Base-by-base conservation (phyloP, 2,888 invertebrate species). In the Pyrocoelia pectoralis region DNA sequence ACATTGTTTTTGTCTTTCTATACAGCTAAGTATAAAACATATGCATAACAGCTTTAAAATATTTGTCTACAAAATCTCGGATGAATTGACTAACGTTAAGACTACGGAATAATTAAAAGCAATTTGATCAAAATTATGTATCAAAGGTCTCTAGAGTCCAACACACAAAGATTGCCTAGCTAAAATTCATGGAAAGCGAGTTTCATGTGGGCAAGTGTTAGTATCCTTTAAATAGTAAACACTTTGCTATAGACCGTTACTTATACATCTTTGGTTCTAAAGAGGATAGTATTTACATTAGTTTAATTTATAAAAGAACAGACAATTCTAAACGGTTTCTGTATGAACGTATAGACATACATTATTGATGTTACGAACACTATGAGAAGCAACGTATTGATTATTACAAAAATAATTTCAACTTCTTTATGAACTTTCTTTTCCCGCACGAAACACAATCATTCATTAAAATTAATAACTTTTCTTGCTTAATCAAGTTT, bases 131-230 rank as follows among this genome's bases (percentile, higher is more conserved):
- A 50, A 57, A 57, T 57, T 57, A 57, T 50, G 55, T 33, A 57
- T 50, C 56, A 10, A 48, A 57, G 51, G 50, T 18, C 65, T 61
- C 66, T 18, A 55, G 63, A 61, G 63, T 60, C 48, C 60, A 63
- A 66, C 56, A 63, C 58, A 65, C 67, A 66, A 61, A 66, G 67
- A 67, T 65, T 69, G 65, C 65, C 66, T 66, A 66, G 62, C 63
- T 64, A 66, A 65, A 69, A 69, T 69, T 63, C 63, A 69, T 69
- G 62, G 59, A 56, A 59, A 56, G 33, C 46, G 57, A 54, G 63
- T 43, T 51, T 41, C 49, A 28, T 33, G 48, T 56, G 46, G 46
- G 46, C 10, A 46, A 46, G 17, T 46, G 46, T 46, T 46, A 46
- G 13, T 46, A 17, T 46, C 15, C 13, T 46, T 46, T 46, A 46